phyloP scores from a whole-genome alignment of 2,797 vertebrate genomes.

The Ceryle rudis region DNA sequence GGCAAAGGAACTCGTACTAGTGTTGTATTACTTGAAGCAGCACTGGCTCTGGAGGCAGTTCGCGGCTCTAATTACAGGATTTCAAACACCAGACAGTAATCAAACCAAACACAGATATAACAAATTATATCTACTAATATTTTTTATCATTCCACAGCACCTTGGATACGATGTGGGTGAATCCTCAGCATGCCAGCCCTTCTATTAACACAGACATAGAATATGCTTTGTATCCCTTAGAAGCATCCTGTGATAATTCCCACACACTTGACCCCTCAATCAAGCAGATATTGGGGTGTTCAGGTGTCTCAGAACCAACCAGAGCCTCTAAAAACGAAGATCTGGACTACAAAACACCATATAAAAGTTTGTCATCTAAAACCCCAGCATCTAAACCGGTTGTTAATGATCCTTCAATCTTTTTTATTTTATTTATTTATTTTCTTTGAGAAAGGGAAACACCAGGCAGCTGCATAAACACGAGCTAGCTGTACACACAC shows the following conservation, averaged over 20 bases:
- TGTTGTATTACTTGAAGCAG: neutral
- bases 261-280: neutral
- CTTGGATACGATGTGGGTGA: neutral
- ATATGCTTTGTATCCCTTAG: neutral
- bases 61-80: constrained; percentile 12
- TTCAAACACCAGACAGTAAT: constrained; percentile 60
- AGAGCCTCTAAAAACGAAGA: neutral
- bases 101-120: constrained; percentile 65
- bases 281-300: neutral
- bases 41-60: constrained; percentile 24
- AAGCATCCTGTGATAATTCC: neutral
- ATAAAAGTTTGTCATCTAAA: neutral
- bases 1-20: neutral
- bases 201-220: neutral
- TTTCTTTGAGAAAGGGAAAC: neutral
- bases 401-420: neutral
- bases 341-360: neutral
- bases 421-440: neutral
- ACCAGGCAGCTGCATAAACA: neutral
- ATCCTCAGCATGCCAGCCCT: neutral
- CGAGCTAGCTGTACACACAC: fast-evolving
- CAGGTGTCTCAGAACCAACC: neutral
- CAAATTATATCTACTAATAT: constrained; percentile 58
- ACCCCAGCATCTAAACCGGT: neutral
- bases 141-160: constrained; percentile 52